phyloP scores from a whole-genome alignment of 2,113 vertebrate genomes.

The Datnioides undecimradiatus region DNA sequence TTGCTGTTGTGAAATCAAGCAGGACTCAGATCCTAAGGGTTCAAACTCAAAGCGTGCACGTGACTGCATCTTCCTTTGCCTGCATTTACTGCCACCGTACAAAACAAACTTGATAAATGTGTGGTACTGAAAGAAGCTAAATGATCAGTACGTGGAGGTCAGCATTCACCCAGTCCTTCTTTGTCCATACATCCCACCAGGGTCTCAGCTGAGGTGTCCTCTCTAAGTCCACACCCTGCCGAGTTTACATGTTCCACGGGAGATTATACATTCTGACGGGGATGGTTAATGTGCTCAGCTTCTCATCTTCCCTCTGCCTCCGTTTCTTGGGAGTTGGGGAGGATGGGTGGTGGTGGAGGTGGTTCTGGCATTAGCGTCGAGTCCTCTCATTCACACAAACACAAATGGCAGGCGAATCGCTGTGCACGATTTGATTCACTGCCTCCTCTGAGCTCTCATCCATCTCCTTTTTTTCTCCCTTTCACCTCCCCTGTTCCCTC shows the following conservation, averaged over 20 bases:
- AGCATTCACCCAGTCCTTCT: background rate
- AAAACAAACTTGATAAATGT: background rate
- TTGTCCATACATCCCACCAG: background rate
- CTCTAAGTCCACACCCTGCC: background rate
- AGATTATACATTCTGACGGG: slow-evolving; percentile 24
- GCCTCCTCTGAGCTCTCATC: background rate
- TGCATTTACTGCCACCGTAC: background rate
- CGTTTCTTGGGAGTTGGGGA: background rate
- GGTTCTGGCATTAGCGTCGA: slow-evolving; percentile 8
- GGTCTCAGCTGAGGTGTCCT: background rate
- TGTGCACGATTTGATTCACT: slow-evolving; percentile 10
- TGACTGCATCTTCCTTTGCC: background rate
- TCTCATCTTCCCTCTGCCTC: slow-evolving; percentile 1
- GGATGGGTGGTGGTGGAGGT: too few species aligned
- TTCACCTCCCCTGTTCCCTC: background rate
- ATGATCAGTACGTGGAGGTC: background rate
- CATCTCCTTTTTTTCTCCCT: slow-evolving; percentile 16
- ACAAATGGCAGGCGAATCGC: background rate
- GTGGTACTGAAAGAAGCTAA: background rate
- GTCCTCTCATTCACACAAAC: slow-evolving; percentile 9
- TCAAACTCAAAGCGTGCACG: background rate
- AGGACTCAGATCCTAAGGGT: background rate
- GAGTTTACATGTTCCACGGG: slow-evolving; percentile 24
- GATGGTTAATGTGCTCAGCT: slow-evolving; percentile 22
- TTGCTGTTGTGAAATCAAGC: background rate